phyloP scores from a whole-genome alignment of 2,797 vertebrate genomes.

The Carcharodon carcharias region DNA sequence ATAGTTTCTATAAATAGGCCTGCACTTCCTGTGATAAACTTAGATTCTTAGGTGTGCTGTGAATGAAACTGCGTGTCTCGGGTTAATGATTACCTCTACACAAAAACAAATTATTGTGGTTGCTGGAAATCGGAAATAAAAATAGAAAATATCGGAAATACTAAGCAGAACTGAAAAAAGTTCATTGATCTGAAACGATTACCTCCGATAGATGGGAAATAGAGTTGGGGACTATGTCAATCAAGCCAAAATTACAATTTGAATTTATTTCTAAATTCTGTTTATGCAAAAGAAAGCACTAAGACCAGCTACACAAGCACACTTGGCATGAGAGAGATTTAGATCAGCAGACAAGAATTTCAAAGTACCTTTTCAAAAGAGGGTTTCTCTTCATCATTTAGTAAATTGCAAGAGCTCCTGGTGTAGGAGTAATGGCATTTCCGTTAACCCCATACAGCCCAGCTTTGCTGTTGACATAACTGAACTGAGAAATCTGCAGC shows the following conservation, averaged over 20 bases:
- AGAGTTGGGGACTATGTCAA: neutral
- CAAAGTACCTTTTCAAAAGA: neutral
- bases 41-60: no score
- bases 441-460: neutral
- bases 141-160: no score
- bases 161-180: no score
- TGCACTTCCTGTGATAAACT: no score
- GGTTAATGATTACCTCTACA: neutral
- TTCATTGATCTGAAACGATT: neutral
- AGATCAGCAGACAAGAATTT: neutral
- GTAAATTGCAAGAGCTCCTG: neutral
- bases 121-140: no score
- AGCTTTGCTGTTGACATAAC: neutral
- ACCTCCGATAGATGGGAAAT: neutral
- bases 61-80: no score
- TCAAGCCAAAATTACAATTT: neutral
- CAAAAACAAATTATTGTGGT: neutral
- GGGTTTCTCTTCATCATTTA: neutral
- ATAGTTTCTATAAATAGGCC: no score
- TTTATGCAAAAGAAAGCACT: neutral
- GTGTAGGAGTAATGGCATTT: neutral
- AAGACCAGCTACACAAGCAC: neutral
- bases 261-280: neutral
- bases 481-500: neutral
- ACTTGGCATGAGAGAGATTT: neutral